Percentiles rank a stretch among this genome's conserved stretches.
Conservation (phyloP, 1,140 invertebrate species). For the Aphis craccivora region DNA sequence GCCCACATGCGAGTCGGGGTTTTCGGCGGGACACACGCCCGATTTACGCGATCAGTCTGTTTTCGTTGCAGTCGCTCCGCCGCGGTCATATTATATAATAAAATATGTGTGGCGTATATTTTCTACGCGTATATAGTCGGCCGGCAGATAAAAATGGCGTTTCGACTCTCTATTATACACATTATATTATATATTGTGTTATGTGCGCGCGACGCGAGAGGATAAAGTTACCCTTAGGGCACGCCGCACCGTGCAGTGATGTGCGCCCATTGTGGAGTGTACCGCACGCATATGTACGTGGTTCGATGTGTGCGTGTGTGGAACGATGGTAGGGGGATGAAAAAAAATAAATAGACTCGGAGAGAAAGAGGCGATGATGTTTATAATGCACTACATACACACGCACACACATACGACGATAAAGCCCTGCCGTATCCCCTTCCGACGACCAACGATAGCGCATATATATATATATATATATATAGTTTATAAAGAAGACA, state of each 20-base stretch:
- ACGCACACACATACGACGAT: neutral
- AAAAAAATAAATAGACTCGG: neutral
- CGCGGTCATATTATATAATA: neutral
- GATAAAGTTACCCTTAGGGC: constrained; percentile 53
- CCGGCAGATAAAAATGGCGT: constrained; percentile 55
- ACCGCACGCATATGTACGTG: neutral
- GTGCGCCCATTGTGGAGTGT: constrained; percentile 34
- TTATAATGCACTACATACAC: constrained; percentile 1
- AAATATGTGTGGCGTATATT: neutral
- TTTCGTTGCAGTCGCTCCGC: constrained; percentile 28
- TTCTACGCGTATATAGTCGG: neutral
- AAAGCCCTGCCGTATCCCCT: constrained; percentile 10
- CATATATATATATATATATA: too few species aligned
- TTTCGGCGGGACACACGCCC: neutral
- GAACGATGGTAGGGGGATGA: neutral
- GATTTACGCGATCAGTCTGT: neutral
- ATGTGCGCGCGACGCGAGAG: constrained; percentile 46
- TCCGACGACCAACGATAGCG: neutral
- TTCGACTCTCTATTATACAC: constrained; percentile 50
- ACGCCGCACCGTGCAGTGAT: neutral
- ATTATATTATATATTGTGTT: neutral
- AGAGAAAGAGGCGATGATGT: constrained; percentile 23
- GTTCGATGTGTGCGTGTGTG: neutral
- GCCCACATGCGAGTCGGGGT: neutral
- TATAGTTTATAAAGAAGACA: constrained; percentile 34